Evolutionary conservation across 1,140 invertebrate species (phyloP).

Genomic region (Belonocnema kinseyi): DNA sequence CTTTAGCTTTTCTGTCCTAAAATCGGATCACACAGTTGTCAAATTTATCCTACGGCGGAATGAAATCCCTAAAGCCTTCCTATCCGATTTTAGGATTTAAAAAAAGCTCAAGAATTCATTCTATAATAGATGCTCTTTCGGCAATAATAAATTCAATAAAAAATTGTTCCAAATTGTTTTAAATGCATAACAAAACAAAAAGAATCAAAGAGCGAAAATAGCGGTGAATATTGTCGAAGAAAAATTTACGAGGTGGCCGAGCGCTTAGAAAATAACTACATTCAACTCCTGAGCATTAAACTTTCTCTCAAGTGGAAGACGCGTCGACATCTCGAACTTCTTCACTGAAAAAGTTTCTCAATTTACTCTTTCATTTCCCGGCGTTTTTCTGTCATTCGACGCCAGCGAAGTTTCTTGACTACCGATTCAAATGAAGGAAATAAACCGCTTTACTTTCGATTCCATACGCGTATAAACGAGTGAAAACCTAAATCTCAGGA

Average conservation of each 20-base stretch:
- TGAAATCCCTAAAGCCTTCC: too few relatives aligned
- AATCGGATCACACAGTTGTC: too few relatives aligned
- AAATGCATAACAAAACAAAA: background rate
- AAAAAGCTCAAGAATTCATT: too few relatives aligned
- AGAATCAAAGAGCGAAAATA: background rate
- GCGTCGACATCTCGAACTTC: slow-evolving; percentile 54
- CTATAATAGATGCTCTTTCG: too few relatives aligned
- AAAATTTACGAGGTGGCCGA: background rate
- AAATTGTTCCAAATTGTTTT: background rate
- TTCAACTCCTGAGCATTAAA: slow-evolving; percentile 37
- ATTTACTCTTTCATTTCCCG: slow-evolving; percentile 41
- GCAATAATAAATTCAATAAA: too few relatives aligned
- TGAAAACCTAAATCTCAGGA: background rate
- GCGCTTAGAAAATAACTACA: slow-evolving; percentile 9
- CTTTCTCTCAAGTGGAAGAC: slow-evolving; percentile 57
- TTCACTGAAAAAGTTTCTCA: slow-evolving; percentile 58
- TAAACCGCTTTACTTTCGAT: background rate
- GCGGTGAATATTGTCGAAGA: background rate
- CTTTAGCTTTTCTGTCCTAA: too few relatives aligned
- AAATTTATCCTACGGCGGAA: too few relatives aligned
- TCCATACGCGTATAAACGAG: background rate
- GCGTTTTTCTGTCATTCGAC: background rate
- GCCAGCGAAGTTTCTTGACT: slow-evolving; percentile 1
- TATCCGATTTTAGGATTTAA: too few relatives aligned
- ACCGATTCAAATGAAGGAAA: background rate